phyloP scores from a whole-genome alignment of 2,888 invertebrate species.

The Unio pictorum region DNA sequence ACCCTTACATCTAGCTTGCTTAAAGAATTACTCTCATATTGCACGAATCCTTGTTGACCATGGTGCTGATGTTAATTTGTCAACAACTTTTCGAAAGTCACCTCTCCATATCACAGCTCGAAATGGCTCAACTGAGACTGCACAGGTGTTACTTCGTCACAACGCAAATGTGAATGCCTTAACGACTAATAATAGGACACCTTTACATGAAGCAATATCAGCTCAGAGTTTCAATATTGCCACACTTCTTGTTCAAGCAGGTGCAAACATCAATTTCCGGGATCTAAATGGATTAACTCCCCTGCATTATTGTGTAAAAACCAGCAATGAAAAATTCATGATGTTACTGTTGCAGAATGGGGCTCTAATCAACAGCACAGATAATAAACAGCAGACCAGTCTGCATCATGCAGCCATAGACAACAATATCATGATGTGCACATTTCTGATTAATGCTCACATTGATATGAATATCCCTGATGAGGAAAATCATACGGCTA shows the following conservation, averaged over 20 bases:
- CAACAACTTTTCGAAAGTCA: constrained; percentile 58
- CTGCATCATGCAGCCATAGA: constrained; percentile 51
- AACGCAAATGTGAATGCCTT: constrained; percentile 55
- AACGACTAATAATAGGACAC: constrained; percentile 51
- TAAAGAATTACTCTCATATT: constrained; percentile 40
- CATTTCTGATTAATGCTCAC: constrained; percentile 42
- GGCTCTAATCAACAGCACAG: constrained; percentile 48
- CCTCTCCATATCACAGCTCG: constrained; percentile 54
- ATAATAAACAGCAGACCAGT: constrained; percentile 51
- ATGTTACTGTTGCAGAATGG: constrained; percentile 43
- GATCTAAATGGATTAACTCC: constrained; percentile 59
- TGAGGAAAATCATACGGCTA: constrained; percentile 43
- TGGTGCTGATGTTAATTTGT: constrained; percentile 61
- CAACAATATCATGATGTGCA: constrained; percentile 34
- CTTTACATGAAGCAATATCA: constrained; percentile 54
- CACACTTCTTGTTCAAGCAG: constrained; percentile 45
- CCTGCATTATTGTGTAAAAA: constrained; percentile 47
- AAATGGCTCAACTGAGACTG: constrained; percentile 43
- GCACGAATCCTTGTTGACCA: constrained; percentile 49
- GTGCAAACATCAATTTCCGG: constrained; percentile 51
- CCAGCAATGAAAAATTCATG: constrained; percentile 42
- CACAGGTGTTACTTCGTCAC: constrained; percentile 41
- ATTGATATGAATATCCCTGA: constrained; percentile 45
- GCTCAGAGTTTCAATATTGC: constrained; percentile 40
- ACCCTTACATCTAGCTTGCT: constrained; percentile 58